A percentile compares a stretch with the other conserved stretches of the same genome.
Evolutionary conservation across 1,140 invertebrate genomes (phyloP).

Genomic region (Parapsyche elsis): DNA sequence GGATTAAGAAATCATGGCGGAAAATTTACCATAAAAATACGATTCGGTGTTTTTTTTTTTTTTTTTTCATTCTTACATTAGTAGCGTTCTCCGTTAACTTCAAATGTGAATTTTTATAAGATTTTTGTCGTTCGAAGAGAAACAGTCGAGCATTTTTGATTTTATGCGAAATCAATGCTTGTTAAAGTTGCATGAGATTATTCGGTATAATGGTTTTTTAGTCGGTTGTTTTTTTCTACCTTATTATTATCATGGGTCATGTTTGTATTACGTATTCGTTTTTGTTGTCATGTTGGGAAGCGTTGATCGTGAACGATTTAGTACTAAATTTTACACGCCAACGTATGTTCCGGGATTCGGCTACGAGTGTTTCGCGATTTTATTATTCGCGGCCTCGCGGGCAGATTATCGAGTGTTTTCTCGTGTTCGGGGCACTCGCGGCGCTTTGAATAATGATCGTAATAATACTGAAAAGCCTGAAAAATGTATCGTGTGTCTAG

Average conservation of each 20-base stretch:
- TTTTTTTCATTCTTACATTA: neutral
- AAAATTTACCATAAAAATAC: neutral
- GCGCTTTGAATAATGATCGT: constrained; percentile 42
- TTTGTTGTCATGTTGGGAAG: neutral
- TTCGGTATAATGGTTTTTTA: too few relatives aligned
- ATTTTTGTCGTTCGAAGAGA: too few relatives aligned
- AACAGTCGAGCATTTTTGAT: too few relatives aligned
- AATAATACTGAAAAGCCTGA: constrained; percentile 41
- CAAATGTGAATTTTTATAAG: too few relatives aligned
- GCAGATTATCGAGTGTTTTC: constrained; percentile 40
- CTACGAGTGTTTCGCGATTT: neutral
- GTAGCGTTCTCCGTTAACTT: too few relatives aligned
- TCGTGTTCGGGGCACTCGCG: constrained; percentile 26
- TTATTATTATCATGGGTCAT: neutral
- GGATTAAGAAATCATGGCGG: neutral
- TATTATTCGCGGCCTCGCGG: constrained; percentile 21
- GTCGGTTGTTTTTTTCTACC: neutral
- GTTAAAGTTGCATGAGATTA: too few relatives aligned
- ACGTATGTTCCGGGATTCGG: neutral
- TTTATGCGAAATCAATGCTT: too few relatives aligned
- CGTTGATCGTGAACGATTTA: too few relatives aligned
- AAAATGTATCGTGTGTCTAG: constrained; percentile 39
- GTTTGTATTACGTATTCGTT: neutral
- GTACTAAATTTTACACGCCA: neutral
- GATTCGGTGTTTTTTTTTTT: neutral